Evolutionary conservation across 2,888 invertebrate genomes (phyloP).

Genomic region (Schizaphis graminum): DNA sequence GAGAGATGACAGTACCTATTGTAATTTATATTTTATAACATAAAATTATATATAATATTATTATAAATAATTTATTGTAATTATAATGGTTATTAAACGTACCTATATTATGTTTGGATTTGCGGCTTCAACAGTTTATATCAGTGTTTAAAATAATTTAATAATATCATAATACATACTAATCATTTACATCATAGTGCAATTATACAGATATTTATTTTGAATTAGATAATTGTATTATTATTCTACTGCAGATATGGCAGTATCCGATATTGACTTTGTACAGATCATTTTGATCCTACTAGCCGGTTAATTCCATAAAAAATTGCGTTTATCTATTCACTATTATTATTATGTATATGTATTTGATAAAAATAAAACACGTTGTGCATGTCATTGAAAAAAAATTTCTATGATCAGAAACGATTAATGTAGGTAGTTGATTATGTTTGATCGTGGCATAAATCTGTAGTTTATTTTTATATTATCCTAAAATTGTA

Average conservation of each 20-base stretch:
- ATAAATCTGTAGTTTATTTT: too few species aligned
- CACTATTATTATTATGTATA: too few species aligned
- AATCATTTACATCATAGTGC: neutral
- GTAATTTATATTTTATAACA: neutral
- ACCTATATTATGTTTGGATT: neutral
- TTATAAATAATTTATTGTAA: neutral
- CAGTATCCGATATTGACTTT: neutral
- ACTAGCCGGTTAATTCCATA: neutral
- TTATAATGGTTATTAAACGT: neutral
- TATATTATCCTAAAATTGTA: too few species aligned
- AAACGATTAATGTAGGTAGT: too few species aligned
- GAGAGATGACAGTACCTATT: neutral
- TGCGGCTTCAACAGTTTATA: neutral
- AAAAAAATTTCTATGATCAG: too few species aligned
- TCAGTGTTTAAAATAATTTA: neutral
- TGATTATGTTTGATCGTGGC: too few species aligned
- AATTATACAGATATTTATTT: neutral
- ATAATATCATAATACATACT: neutral
- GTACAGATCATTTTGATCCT: neutral
- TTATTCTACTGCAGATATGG: neutral
- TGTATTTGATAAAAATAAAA: too few species aligned
- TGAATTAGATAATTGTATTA: too few species aligned
- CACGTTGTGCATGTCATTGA: too few species aligned
- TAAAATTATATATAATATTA: too few species aligned
- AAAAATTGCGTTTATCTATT: neutral